Percentiles rank a stretch among this genome's conserved stretches.
Conservation (phyloP, 2,797 vertebrate genomes). For the Pteronotus mesoamericanus region DNA sequence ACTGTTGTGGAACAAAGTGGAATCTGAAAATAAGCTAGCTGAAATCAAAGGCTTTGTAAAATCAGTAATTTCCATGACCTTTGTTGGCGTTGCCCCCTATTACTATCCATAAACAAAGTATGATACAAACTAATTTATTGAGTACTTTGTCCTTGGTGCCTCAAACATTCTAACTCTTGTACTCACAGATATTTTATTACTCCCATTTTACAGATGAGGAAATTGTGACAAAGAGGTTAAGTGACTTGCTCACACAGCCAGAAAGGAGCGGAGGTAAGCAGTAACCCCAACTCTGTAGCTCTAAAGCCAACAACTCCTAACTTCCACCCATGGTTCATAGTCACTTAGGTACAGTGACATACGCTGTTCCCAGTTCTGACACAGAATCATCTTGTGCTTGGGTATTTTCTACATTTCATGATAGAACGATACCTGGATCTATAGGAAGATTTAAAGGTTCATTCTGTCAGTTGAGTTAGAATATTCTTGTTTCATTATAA, state of each 20-base stretch:
- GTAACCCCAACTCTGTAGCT: neutral
- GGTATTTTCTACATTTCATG: neutral
- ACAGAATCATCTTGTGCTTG: neutral
- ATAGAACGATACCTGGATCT: neutral
- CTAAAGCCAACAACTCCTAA: neutral
- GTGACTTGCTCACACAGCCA: neutral
- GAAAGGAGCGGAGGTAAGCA: neutral
- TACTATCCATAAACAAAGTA: neutral
- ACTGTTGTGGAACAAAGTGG: neutral
- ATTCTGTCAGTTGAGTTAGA: slow-evolving; percentile 7
- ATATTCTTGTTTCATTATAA: slow-evolving; percentile 37
- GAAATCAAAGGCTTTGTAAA: neutral
- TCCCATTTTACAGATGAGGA: neutral
- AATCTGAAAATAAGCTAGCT: neutral
- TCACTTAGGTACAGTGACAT: neutral
- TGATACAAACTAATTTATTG: neutral
- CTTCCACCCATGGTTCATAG: neutral
- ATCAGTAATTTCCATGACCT: neutral
- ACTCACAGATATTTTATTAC: neutral
- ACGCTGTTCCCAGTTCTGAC: neutral
- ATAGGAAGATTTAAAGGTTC: neutral
- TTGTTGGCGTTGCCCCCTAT: neutral
- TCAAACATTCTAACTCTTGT: neutral
- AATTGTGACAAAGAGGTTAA: neutral
- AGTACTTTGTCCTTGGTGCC: neutral